Evolutionary conservation across 2,113 vertebrate genomes (phyloP).

Genomic region (Cephalopholis sonnerati): DNA sequence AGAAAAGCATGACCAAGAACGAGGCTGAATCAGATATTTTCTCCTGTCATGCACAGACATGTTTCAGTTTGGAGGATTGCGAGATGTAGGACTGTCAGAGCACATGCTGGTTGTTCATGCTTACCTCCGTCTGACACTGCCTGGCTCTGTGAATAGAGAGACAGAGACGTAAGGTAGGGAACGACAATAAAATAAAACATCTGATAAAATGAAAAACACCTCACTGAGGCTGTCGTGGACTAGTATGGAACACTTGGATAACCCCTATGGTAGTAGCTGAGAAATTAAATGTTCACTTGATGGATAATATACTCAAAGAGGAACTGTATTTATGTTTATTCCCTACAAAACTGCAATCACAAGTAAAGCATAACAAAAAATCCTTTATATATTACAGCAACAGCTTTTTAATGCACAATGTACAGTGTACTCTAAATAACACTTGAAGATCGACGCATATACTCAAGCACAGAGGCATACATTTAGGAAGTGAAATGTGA

Average conservation of each 20-base stretch:
- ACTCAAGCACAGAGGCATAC: slow-evolving; percentile 3
- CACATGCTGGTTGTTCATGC: slow-evolving; percentile 45
- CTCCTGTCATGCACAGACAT: slow-evolving; percentile 60
- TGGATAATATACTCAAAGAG: not conserved
- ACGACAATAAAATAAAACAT: not conserved
- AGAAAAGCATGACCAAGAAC: slow-evolving; percentile 20
- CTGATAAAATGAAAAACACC: not conserved
- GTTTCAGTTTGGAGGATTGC: slow-evolving; percentile 37
- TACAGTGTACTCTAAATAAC: not conserved
- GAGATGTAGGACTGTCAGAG: slow-evolving; percentile 19
- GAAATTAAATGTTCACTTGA: not conserved
- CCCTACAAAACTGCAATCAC: not conserved
- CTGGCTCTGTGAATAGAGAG: slow-evolving; percentile 81
- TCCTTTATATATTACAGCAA: not conserved
- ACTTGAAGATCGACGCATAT: not conserved
- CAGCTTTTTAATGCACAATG: not conserved
- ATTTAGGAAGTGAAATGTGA: slow-evolving; percentile 56
- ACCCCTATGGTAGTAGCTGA: not conserved
- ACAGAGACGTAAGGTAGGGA: slow-evolving; percentile 31
- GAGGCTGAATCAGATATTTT: slow-evolving; percentile 43
- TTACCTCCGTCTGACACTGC: slow-evolving; percentile 89
- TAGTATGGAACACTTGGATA: no score
- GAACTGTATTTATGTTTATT: not conserved
- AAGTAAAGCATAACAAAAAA: not conserved
- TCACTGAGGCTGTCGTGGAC: not conserved